Base-by-base conservation (phyloP, 2,113 vertebrate genomes). In the Zapus hudsonius region DNA sequence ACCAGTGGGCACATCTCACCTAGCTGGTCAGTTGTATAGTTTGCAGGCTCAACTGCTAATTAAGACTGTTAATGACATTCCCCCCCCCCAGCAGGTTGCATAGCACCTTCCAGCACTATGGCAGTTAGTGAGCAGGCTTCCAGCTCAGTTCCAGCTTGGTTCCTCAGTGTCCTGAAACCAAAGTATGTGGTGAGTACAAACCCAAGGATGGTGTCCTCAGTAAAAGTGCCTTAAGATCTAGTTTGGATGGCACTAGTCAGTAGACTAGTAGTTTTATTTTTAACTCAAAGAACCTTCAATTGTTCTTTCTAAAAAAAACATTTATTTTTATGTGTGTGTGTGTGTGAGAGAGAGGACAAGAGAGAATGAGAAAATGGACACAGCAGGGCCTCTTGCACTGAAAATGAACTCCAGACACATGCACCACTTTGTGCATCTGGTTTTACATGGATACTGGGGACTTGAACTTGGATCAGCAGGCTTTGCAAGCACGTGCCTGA, bases 251-350 rank as follows among this genome's bases (percentile, higher is more conserved):
- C 31, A 63, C 27, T 16, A 81, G 57, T 7, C 40, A 25, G 61
- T 40, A 63, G 9, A 19, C 36, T 89, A 91, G 44, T n/a, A 75
- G 70, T n/a, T 93, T 73, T 75, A n/a, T 81, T 94, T 95, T 88
- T 72, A 64, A 59, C 42, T 76, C 38, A 80, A 90, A 94, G 89
- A 94, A 84, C 84, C 84, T 84, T 84, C 87, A 75, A 7, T 93
- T 87, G 40, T 70, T 47, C 12, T 47, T n/a, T n/a, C n/a, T n/a
- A n/a, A n/a, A n/a, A n/a, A 47, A 47, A 47, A 47, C 7, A 47
- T 47, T 47, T 47, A 47, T 47, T 7, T 12, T 7, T n/a, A n/a
- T 47, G 47, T 47, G 47, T 47, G 47, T 47, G 47, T 47, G 47
- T 47, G 47, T 47, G 47, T 47, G 47, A 8, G 47, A 7, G 12